Evolutionary conservation across 2,113 vertebrate genomes (phyloP), one percentile per base, ranked within the genome.

Genomic region (Amia ocellicauda): DNA sequence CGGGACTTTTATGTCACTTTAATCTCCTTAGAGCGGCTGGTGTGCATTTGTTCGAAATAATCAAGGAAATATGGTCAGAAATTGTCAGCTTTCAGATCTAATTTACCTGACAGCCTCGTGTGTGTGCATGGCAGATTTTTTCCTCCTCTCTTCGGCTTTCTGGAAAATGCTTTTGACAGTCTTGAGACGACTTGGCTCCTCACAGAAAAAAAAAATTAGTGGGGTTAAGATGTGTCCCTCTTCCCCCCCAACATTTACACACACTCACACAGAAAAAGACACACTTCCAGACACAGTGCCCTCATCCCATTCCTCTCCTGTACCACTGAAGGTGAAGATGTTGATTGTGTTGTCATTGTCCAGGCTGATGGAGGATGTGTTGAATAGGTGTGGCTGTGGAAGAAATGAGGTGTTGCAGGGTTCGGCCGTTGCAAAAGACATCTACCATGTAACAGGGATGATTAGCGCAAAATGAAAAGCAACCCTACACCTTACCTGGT

Each of bases 71-170:
- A 99, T 98, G 97, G 97, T 98, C 95, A 98, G 96, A 97, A 98
- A 98, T 99, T 99, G 97, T 99, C 96, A 99, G 95, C 97, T 96
- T 99, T 99, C 97, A 99, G 94, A 99, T 99, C 95, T 98, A 97
- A 99, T 99, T 99, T 98, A 97, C 95, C 96, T 99, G 96, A 99
- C 96, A 95, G 93, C 90, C 88, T 85, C 53, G 74, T 78, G 9
- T 74, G 72, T 61, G 75, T 52, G 58, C 49, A 72, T 75, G 80
- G 80, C 75, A 79, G 79, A 78, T 83, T 74, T 58, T 69, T 76
- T 83, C 50, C 57, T 60, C 64, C 80, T 80, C 78, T 82, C 77
- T 73, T 82, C 63, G 64, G 85, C 75, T 85, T 78, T 70, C 59
- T 85, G 80, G 82, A 79, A 90, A 93, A 90, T 85, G 79, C 77